Evolutionary conservation across 2,113 vertebrate species (phyloP).

Genomic region (Zosterops pallidus): DNA sequence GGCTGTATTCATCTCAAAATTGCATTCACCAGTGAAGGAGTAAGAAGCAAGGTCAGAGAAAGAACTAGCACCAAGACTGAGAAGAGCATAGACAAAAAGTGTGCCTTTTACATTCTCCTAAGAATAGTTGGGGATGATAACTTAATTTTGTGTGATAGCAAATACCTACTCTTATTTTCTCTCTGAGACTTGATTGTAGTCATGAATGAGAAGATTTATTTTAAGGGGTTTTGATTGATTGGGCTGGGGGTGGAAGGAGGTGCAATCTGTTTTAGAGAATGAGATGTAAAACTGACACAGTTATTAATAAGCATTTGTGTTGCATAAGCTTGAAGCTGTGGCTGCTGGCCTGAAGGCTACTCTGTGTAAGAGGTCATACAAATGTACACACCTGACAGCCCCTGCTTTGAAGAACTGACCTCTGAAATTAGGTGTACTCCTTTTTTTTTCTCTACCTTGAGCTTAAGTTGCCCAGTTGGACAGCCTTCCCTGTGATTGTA

Average conservation of each 20-base stretch:
- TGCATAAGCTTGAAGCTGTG: background rate
- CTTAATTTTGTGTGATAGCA: background rate
- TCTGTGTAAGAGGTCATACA: background rate
- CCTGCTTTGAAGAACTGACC: background rate
- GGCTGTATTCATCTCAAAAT: background rate
- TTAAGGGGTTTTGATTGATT: conserved; percentile 56
- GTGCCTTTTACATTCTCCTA: background rate
- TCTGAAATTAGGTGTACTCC: background rate
- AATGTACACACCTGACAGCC: background rate
- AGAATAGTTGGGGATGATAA: background rate
- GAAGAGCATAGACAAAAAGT: background rate
- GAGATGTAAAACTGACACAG: conserved; percentile 16
- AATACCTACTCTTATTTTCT: conserved; percentile 24
- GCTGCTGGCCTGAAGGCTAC: background rate
- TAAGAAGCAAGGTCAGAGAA: background rate
- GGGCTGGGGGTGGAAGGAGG: conserved; percentile 50
- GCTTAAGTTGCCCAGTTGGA: background rate
- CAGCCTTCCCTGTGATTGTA: background rate
- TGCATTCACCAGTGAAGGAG: background rate
- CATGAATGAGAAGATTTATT: conserved; percentile 61
- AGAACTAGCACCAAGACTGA: background rate
- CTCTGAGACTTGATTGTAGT: conserved; percentile 11
- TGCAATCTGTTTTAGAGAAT: conserved; percentile 15
- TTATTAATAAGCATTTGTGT: conserved; percentile 49
- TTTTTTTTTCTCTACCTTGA: background rate